phyloP scores from a whole-genome alignment of 2,888 invertebrate genomes.

The Eutolmus rufibarbis region DNA sequence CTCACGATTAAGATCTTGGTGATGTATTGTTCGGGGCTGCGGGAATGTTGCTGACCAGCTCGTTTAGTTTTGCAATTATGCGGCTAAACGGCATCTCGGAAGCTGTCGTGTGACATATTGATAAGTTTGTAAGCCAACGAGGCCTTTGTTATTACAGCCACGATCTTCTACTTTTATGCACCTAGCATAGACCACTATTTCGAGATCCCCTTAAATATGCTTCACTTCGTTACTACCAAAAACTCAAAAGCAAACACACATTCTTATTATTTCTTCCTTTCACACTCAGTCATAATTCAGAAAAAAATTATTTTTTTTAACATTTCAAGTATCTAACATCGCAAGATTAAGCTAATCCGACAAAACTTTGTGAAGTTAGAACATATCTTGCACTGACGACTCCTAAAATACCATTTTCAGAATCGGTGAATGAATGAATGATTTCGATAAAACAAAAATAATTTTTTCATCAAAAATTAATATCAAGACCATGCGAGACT shows the following conservation, averaged over 20 bases:
- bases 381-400: no score
- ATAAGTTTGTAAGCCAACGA: slow-evolving; percentile 8
- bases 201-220: not conserved
- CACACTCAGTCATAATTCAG: no score
- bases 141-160: not conserved
- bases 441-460: no score
- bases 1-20: slow-evolving; percentile 46
- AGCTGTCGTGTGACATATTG: slow-evolving; percentile 44
- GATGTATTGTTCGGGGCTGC: slow-evolving; percentile 47
- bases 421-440: no score
- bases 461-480: no score
- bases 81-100: slow-evolving; percentile 49
- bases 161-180: not conserved
- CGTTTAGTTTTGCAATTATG: slow-evolving; percentile 48
- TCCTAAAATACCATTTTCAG: no score
- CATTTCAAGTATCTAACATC: no score
- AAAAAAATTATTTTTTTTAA: no score
- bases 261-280: no score
- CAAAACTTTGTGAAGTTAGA: no score
- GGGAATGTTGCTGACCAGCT: slow-evolving; percentile 43
- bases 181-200: not conserved
- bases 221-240: not conserved
- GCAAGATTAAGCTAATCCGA: no score
- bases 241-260: not conserved
- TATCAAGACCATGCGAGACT: no score